A percentile compares a stretch with the other conserved stretches of the same genome.
Conservation (phyloP, 2,113 vertebrate genomes). For the Perca schrenkii region DNA sequence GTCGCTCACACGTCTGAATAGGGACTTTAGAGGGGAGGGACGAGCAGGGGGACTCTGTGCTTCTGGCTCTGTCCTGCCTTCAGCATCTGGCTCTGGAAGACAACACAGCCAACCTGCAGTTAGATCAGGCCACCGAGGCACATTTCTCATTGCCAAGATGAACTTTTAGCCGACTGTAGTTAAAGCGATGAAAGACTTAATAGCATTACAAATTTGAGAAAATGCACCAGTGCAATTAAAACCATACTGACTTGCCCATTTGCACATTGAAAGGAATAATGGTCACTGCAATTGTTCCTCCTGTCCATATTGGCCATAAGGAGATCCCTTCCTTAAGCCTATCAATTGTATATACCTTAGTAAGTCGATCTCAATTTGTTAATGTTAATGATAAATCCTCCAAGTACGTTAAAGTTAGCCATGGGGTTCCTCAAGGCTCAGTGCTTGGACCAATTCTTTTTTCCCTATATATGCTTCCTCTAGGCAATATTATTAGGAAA, state of each 20-base stretch:
- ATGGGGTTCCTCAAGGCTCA: too few species aligned
- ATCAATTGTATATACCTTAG: neutral
- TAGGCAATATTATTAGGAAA: too few species aligned
- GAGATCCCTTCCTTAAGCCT: neutral
- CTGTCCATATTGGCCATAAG: too few species aligned
- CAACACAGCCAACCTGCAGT: slow-evolving; percentile 43
- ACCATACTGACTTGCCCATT: neutral
- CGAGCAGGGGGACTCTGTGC: slow-evolving; percentile 10
- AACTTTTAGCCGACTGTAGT: neutral
- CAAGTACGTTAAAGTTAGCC: too few species aligned
- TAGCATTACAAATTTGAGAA: neutral
- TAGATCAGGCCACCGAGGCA: neutral
- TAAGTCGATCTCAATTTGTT: too few species aligned
- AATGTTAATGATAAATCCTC: too few species aligned
- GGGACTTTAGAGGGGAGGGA: slow-evolving; percentile 13
- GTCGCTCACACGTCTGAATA: slow-evolving; percentile 44
- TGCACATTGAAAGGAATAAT: neutral
- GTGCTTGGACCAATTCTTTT: too few species aligned
- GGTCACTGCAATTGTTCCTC: too few species aligned
- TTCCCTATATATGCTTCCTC: too few species aligned
- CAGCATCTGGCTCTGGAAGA: slow-evolving; percentile 43
- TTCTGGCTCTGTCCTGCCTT: slow-evolving; percentile 35
- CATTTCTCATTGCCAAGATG: neutral
- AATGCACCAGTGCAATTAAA: neutral
- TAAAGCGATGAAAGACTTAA: neutral